phyloP scores from a whole-genome alignment of 2,888 invertebrate genomes.

The Dolichomitus sp. region DNA sequence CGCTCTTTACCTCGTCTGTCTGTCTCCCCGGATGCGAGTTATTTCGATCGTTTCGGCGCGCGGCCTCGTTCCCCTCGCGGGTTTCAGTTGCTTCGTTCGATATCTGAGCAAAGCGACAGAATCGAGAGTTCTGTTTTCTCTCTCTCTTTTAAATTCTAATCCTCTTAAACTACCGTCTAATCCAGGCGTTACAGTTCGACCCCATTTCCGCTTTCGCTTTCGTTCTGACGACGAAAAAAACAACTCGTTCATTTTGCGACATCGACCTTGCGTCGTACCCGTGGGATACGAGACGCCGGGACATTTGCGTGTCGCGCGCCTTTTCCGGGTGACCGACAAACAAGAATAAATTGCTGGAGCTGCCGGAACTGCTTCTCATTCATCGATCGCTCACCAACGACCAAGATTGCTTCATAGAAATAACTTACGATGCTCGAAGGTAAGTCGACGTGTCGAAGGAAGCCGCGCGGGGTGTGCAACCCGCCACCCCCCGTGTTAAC shows the following conservation, averaged over 20 bases:
- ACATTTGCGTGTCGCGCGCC: not conserved
- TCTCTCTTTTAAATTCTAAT: slow-evolving; percentile 17
- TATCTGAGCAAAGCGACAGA: slow-evolving; percentile 56
- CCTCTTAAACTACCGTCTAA: not conserved
- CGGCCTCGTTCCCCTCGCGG: slow-evolving; percentile 59
- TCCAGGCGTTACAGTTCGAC: slow-evolving; percentile 5
- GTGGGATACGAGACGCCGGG: not conserved
- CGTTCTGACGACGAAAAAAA: slow-evolving; percentile 6
- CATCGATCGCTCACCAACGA: not conserved
- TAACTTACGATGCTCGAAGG: slow-evolving; percentile 22
- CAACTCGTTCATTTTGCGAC: not conserved
- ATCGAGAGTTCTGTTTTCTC: slow-evolving; percentile 37
- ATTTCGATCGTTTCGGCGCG: slow-evolving; percentile 65
- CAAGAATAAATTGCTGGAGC: slow-evolving; percentile 11
- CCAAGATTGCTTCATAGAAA: slow-evolving; percentile 20
- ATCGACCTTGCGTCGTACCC: not conserved
- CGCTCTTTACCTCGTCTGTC: slow-evolving; percentile 8
- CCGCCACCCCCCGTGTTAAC: slow-evolving; percentile 14
- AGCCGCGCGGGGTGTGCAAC: slow-evolving; percentile 3
- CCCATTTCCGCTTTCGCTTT: slow-evolving; percentile 56
- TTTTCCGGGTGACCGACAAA: slow-evolving; percentile 21
- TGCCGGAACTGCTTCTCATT: slow-evolving; percentile 13
- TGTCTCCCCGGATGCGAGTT: slow-evolving; percentile 67
- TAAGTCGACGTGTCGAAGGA: slow-evolving; percentile 17
- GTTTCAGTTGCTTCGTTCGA: slow-evolving; percentile 34